phyloP scores from a whole-genome alignment of 2,888 invertebrate genomes.

The Psylliodes chrysocephalus region DNA sequence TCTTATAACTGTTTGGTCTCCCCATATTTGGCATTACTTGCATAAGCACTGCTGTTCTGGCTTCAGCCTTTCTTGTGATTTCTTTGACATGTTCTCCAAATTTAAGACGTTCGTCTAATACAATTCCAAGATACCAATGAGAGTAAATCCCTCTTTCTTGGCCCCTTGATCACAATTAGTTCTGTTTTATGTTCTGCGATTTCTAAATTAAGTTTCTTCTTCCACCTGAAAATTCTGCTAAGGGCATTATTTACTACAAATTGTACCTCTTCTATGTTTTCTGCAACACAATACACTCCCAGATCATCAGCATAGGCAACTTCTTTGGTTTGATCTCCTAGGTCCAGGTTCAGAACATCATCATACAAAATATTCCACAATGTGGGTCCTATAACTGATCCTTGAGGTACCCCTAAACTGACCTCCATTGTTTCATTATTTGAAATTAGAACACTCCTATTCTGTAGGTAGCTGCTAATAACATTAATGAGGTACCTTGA shows the following conservation, averaged over 20 bases:
- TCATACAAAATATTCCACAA: neutral
- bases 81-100: too few species aligned
- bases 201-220: neutral
- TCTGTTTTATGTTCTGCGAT: neutral
- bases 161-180: neutral
- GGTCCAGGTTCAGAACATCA: too few species aligned
- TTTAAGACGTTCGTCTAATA: constrained; percentile 9
- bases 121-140: constrained; percentile 1
- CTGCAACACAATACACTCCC: neutral
- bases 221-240: neutral
- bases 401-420: neutral
- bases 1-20: neutral
- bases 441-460: too few species aligned
- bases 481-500: too few species aligned
- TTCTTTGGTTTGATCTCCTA: too few species aligned
- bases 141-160: neutral
- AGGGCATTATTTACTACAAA: neutral
- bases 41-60: too few species aligned
- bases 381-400: neutral
- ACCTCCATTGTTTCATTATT: neutral
- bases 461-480: too few species aligned
- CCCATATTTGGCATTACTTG: too few species aligned
- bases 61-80: too few species aligned
- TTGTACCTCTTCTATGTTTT: neutral
- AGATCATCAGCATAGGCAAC: too few species aligned